phyloP scores from a whole-genome alignment of 2,888 invertebrate genomes.

The Venusia cambrica region DNA sequence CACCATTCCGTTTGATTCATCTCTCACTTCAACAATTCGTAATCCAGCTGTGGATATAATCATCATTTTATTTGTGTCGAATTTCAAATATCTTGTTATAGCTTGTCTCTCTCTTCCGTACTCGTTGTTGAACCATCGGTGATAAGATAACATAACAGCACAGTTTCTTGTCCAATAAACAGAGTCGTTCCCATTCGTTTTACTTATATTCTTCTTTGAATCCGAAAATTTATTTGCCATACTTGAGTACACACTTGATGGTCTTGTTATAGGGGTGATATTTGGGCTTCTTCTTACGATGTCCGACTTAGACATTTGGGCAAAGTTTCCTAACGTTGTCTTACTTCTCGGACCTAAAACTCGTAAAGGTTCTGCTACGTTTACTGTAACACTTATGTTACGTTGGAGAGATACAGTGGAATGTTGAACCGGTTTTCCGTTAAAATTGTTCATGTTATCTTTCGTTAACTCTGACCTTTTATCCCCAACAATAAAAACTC shows the following conservation, averaged over 20 bases:
- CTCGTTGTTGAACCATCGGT: conserved; percentile 82
- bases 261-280: conserved; percentile 75
- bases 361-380: conserved; percentile 78
- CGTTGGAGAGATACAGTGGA: conserved; percentile 82
- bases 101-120: conserved; percentile 78
- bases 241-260: conserved; percentile 73
- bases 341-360: conserved; percentile 77
- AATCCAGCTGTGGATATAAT: conserved; percentile 83
- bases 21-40: conserved; percentile 84
- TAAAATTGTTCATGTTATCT: conserved; percentile 81
- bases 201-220: conserved; percentile 65
- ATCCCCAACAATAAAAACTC: conserved; percentile 86
- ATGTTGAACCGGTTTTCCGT: conserved; percentile 82
- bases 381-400: conserved; percentile 83
- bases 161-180: conserved; percentile 84
- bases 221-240: conserved; percentile 70
- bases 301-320: conserved; percentile 69
- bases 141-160: conserved; percentile 83
- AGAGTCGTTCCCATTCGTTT: conserved; percentile 74
- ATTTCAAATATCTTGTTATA: conserved; percentile 74
- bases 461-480: conserved; percentile 63
- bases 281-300: conserved; percentile 72
- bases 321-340: conserved; percentile 75
- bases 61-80: conserved; percentile 80
- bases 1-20: conserved; percentile 82